Evolutionary conservation across 2,888 invertebrate species (phyloP).

Genomic region (Ormia ochracea): DNA sequence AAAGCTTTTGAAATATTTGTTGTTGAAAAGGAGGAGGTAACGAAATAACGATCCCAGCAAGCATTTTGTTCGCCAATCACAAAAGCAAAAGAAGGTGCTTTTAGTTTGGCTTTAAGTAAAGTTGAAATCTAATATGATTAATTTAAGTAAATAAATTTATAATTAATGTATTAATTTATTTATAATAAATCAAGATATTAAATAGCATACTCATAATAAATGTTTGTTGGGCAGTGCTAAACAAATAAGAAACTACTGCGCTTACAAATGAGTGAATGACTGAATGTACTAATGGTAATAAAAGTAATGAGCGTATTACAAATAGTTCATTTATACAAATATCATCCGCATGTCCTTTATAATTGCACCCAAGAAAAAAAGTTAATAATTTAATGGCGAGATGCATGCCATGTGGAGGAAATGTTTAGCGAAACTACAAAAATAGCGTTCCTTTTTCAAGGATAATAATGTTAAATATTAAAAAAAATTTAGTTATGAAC

Average conservation of each 20-base stretch:
- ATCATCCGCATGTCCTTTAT: constrained; percentile 26
- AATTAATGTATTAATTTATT: too few species aligned
- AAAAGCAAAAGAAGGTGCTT: too few species aligned
- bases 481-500: too few species aligned
- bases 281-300: constrained; percentile 67
- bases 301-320: constrained; percentile 75
- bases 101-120: too few species aligned
- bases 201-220: not conserved
- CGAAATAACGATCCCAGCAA: constrained; percentile 11
- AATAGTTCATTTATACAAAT: constrained; percentile 55
- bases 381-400: not conserved
- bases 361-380: constrained; percentile 7
- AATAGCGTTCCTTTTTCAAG: too few species aligned
- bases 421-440: too few species aligned
- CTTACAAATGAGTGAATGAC: constrained; percentile 23
- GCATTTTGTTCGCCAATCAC: not conserved
- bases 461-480: too few species aligned
- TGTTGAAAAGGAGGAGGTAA: not conserved
- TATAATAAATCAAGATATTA: too few species aligned
- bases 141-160: too few species aligned
- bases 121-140: too few species aligned
- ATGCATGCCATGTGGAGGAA: too few species aligned
- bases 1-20: constrained; percentile 22
- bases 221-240: not conserved
- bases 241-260: constrained; percentile 4